Base-by-base conservation (phyloP, 1,140 invertebrate genomes). In the Heliconius congener region DNA sequence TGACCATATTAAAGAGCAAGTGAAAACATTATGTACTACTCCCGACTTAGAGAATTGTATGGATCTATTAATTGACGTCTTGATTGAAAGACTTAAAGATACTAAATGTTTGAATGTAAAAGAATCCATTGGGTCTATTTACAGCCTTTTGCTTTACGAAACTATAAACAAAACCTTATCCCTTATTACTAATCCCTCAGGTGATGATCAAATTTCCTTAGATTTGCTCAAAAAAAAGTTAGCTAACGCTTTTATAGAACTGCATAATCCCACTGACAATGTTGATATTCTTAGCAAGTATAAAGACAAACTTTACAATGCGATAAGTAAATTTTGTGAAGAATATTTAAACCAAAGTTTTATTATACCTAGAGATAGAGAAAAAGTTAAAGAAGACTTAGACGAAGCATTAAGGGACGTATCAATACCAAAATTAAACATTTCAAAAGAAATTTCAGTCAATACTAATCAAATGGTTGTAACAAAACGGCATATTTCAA, bases 181-280 rank as follows among this genome's bases (percentile, higher is more conserved):
- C 13, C 60, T 66, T 13, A 66, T 76, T 42, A 30, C 50, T 30
- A 73, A 80, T 23, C 11, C 46, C 5, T n/a, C 79, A 71, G 39
- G 46, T 19, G 23, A 52, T 11, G 79, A 76, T 55, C 52, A 73
- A 66, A 8, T 76, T 11, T 55, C 52, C 27, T 73, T 80, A 60
- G 71, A 76, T 76, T 37, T 80, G 39, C 71, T 73, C 6, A 80
- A 80, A 76, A 74, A 80, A 66, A 80, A 71, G 37, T 42, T 80
- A 50, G 79, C 74, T 70, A 50, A 80, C 60, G 74, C 79, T n/a
- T 80, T 80, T 73, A 80, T 80, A 34, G 74, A 80, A 42, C 27
- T 80, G n/a, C 71, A 76, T 70, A 66, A 73, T 55, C 73, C 73
- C n/a, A 55, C 52, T 73, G 52, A 66, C 2, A 71, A 76, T 39